Evolutionary conservation across 2,113 vertebrate genomes (phyloP), one percentile per base, ranked within the genome.

Genomic region (Rousettus leschenaultii): DNA sequence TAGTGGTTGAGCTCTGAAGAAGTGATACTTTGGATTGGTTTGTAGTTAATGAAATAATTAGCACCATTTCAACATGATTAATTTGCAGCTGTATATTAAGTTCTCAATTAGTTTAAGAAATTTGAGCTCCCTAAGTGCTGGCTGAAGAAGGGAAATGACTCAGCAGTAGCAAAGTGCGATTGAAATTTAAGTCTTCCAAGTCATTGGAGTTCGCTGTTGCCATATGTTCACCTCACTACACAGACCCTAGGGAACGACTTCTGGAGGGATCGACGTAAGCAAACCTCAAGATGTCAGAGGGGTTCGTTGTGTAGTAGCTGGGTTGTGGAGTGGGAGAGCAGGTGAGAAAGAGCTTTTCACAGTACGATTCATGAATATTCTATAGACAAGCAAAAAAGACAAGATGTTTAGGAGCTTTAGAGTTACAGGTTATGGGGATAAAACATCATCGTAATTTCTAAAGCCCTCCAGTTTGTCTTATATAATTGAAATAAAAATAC

Each of bases 11-110:
- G 75, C 30, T 93, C 70, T 84, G 92, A 89, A 92, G 89, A 88
- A 91, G 71, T 75, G 26, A 74, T 86, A 73, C 73, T 91, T 94
- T 94, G 71, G n/a, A 96, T 93, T 96, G 91, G 89, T 57, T 97
- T 94, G 63, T 63, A 91, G 91, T 96, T 97, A 97, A 97, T 97
- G 94, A 96, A 97, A 97, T 92, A 78, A 95, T 95, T 91, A 96
- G 84, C 68, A 95, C 63, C 33, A 70, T 97, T 95, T 96, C 78
- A 96, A 5, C 28, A 15, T 93, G 90, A 94, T 96, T 95, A 91
- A 97, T 96, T 97, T 13, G 26, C 91, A n/a, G 15, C 40, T 91
- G 78, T 80, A 13, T 63, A 38, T 86, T 93, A 95, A 78, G 40
- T 93, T 55, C 59, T 96, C 94, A 93, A 38, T 93, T 97, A 97